Conservation (phyloP, 2,113 vertebrate species). For the Melanerpes formicivorus region DNA sequence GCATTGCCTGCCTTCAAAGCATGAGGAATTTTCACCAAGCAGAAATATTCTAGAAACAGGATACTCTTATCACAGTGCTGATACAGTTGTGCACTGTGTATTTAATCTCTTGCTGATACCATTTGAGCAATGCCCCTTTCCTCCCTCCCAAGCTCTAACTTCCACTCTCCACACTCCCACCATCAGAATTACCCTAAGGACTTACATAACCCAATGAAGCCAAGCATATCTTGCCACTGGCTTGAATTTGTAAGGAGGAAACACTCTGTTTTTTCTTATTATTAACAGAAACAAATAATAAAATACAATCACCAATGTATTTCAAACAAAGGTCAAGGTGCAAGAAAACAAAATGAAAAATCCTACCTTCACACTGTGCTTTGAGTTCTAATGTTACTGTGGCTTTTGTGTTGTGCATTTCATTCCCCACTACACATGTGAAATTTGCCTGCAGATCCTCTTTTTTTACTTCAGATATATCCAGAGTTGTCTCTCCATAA, state of each 20-base stretch:
- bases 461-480: constrained; percentile 45
- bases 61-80: neutral
- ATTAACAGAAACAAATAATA: neutral
- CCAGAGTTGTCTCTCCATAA: constrained; percentile 38
- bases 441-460: constrained; percentile 65
- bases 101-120: neutral
- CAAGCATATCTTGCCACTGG: neutral
- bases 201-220: neutral
- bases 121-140: neutral
- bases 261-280: neutral
- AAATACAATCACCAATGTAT: neutral
- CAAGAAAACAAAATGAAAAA: neutral
- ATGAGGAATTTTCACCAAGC: neutral
- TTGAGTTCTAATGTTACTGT: constrained; percentile 13
- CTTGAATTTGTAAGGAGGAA: neutral
- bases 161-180: too few species aligned
- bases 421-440: constrained; percentile 27
- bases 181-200: neutral
- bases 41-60: neutral
- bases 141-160: too few species aligned
- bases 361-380: constrained; percentile 35
- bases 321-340: neutral
- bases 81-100: neutral
- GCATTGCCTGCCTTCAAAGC: neutral
- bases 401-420: neutral